A percentile compares a stretch with the other conserved stretches of the same genome.
Conservation (phyloP, 2,113 vertebrate species). For the Carlito syrichta region DNA sequence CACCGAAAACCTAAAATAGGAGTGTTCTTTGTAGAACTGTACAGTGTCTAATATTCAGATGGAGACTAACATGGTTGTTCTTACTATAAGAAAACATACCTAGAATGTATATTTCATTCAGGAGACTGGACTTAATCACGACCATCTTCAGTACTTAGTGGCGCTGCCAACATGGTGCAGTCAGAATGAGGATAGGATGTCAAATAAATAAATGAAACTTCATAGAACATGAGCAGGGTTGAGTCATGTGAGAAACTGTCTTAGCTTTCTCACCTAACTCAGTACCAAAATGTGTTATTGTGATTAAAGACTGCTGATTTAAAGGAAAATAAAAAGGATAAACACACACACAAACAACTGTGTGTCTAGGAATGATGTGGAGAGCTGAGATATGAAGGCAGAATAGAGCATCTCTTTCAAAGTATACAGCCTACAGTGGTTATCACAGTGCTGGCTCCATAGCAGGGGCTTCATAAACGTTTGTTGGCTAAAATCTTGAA, state of each 20-base stretch:
- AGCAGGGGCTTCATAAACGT: not conserved
- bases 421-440: not conserved
- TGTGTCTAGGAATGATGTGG: not conserved
- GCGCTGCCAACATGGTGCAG: constrained; percentile 15
- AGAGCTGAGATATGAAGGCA: not conserved
- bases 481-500: not conserved
- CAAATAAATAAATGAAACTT: constrained; percentile 12
- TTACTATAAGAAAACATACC: not conserved
- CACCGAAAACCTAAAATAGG: not conserved
- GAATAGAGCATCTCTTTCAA: not conserved
- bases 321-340: not conserved
- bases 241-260: constrained; percentile 23
- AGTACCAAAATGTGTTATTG: not conserved
- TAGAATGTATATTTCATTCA: constrained; percentile 21
- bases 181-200: constrained; percentile 8
- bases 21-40: not conserved
- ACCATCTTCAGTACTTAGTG: not conserved
- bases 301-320: not conserved
- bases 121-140: constrained; percentile 26
- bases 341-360: not conserved
- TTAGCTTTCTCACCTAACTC: not conserved
- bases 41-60: not conserved
- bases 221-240: not conserved
- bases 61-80: not conserved
- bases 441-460: not conserved